phyloP scores from a whole-genome alignment of 35 echinoderm and acorn worm species.

The Strongylocentrotus purpuratus region DNA sequence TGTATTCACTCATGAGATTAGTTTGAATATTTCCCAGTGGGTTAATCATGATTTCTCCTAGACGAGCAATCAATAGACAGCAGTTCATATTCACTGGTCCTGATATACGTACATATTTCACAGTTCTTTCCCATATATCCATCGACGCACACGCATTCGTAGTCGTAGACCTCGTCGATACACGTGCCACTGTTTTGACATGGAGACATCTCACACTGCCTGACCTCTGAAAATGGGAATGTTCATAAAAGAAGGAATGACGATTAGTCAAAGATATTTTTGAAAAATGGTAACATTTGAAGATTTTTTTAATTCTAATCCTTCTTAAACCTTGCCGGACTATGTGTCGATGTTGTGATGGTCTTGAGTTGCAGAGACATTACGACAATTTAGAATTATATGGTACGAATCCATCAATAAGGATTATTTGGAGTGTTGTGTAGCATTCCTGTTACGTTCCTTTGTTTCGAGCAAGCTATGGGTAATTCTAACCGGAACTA shows the following conservation, averaged over 20 bases:
- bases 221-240: background rate
- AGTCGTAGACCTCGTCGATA: background rate
- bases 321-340: background rate
- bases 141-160: background rate
- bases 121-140: background rate
- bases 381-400: too few relatives aligned
- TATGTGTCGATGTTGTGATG: background rate
- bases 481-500: too few relatives aligned
- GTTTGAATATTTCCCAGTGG: too few relatives aligned
- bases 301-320: too few relatives aligned
- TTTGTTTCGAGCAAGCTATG: too few relatives aligned
- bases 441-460: too few relatives aligned
- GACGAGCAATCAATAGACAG: background rate
- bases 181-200: background rate
- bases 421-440: too few relatives aligned
- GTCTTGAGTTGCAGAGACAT: background rate
- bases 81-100: background rate
- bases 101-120: background rate
- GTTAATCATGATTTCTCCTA: too few relatives aligned
- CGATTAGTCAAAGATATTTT: background rate
- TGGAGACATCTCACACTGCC: background rate
- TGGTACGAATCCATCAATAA: too few relatives aligned
- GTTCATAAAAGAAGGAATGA: background rate
- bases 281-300: background rate
- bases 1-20: too few relatives aligned